These are phyloP conservation scores for Melanostoma mellinum DNA, from an alignment of 2,888 invertebrate genomes.

Conservation along the genomic window DNA sequence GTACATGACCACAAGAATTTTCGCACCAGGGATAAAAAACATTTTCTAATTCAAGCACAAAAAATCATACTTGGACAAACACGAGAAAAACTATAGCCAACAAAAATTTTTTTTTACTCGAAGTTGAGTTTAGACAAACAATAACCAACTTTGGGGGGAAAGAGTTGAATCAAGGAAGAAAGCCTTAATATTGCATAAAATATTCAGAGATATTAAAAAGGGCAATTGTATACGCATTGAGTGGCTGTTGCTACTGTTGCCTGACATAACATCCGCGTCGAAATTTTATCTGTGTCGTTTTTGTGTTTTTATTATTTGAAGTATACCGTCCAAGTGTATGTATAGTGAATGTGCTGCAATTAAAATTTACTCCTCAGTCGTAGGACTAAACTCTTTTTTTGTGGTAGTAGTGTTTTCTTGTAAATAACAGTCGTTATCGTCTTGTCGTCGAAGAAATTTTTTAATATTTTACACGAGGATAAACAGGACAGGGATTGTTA, in stretches of 20 bases:
- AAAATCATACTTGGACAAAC: conserved; percentile 39
- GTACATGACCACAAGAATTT: conserved; percentile 51
- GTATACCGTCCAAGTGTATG: neutral
- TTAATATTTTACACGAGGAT: conserved; percentile 17
- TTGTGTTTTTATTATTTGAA: conserved; percentile 28
- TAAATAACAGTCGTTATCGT: neutral
- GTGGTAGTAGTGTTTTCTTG: conserved; percentile 11
- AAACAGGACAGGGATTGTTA: conserved; percentile 58
- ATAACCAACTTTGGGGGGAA: too few relatives aligned
- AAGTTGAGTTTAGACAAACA: too few relatives aligned
- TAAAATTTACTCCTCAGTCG: conserved; percentile 64
- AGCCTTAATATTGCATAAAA: conserved; percentile 53
- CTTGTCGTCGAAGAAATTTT: conserved; percentile 38
- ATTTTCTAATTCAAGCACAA: conserved; percentile 20
- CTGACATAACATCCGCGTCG: conserved; percentile 58
- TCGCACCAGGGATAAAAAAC: conserved; percentile 59
- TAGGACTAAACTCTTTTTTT: conserved; percentile 47
- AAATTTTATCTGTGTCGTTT: conserved; percentile 49
- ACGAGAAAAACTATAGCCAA: conserved; percentile 2
- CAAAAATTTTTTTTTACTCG: neutral
- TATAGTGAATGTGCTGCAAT: conserved; percentile 48
- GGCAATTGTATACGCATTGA: conserved; percentile 72
- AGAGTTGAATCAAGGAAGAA: conserved; percentile 3
- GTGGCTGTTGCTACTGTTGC: conserved; percentile 52
- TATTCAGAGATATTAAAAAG: conserved; percentile 71